Evolutionary conservation across 2,888 invertebrate species (phyloP).

Genomic region (Pasiphila rectangulata): DNA sequence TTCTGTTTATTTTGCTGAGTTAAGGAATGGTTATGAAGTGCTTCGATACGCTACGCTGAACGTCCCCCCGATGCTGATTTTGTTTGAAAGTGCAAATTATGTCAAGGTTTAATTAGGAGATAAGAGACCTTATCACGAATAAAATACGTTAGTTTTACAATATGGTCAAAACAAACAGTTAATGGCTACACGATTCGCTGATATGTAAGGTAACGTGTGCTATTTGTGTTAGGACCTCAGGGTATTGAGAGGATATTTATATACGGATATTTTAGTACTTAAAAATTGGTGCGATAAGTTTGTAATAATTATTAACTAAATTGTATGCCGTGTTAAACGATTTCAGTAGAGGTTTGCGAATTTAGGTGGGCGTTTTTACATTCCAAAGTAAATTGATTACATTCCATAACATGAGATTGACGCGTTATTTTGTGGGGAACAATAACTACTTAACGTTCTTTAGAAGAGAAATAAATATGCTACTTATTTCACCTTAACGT

Average conservation of each 20-base stretch:
- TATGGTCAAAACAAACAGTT: not conserved
- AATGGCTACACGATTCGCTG: not conserved
- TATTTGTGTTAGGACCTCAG: conserved; percentile 3
- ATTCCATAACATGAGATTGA: conserved; percentile 62
- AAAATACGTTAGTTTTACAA: conserved; percentile 1
- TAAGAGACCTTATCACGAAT: conserved; percentile 28
- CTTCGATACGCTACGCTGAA: conserved; percentile 73
- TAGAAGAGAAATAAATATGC: conserved; percentile 47
- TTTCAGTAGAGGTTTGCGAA: conserved; percentile 39
- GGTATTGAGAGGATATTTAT: conserved; percentile 67
- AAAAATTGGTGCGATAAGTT: conserved; percentile 57
- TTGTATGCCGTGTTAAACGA: conserved; percentile 37
- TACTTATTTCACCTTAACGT: conserved; percentile 66
- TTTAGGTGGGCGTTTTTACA: conserved; percentile 45
- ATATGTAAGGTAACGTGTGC: not conserved
- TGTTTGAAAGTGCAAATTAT: conserved; percentile 75
- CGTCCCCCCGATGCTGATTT: conserved; percentile 77
- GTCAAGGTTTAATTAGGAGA: conserved; percentile 68
- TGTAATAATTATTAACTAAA: conserved; percentile 42
- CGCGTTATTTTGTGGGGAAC: conserved; percentile 64
- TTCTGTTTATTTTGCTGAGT: conserved; percentile 31
- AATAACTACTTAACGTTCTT: conserved; percentile 62
- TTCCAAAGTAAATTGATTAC: conserved; percentile 60
- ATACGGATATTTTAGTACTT: conserved; percentile 73
- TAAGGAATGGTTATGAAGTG: conserved; percentile 55